Conservation (phyloP, 2,888 invertebrate species). For the Trilocha varians region DNA sequence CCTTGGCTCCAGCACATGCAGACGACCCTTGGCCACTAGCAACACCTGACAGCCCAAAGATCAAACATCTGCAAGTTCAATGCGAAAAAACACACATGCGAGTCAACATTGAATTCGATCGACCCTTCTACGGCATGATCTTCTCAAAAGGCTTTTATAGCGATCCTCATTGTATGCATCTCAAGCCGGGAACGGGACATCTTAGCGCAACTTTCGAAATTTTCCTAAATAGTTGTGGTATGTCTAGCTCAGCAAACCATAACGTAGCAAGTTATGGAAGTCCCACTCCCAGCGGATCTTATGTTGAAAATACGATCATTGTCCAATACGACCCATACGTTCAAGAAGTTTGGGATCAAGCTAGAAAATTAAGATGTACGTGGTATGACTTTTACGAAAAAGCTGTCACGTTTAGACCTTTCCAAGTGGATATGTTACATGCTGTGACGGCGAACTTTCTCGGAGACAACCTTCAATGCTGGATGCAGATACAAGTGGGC, state of each 20-base stretch:
- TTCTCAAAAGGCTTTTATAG: constrained; percentile 96
- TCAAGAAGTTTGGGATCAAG: constrained; percentile 96
- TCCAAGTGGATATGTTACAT: constrained; percentile 96
- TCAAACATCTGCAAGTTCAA: constrained; percentile 93
- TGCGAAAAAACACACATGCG: constrained; percentile 97
- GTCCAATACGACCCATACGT: constrained; percentile 96
- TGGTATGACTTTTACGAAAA: constrained; percentile 98
- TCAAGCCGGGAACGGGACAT: constrained; percentile 92
- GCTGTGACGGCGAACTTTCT: constrained; percentile 96
- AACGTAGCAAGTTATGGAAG: constrained; percentile 88
- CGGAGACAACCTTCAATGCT: constrained; percentile 95
- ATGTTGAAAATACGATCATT: constrained; percentile 95
- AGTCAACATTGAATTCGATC: constrained; percentile 94
- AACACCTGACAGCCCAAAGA: constrained; percentile 92
- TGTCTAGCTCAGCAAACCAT: constrained; percentile 93
- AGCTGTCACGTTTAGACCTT: constrained; percentile 94
- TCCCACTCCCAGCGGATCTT: constrained; percentile 92
- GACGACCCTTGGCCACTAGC: constrained; percentile 93
- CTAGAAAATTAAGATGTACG: constrained; percentile 91
- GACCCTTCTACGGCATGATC: constrained; percentile 96
- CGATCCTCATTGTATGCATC: constrained; percentile 91
- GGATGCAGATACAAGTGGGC: constrained; percentile 98
- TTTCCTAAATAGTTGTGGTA: constrained; percentile 93
- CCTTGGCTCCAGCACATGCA: constrained; percentile 71
- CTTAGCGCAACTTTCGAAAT: constrained; percentile 94